phyloP scores from a whole-genome alignment of 2,888 invertebrate species.

The Graphium colonna region DNA sequence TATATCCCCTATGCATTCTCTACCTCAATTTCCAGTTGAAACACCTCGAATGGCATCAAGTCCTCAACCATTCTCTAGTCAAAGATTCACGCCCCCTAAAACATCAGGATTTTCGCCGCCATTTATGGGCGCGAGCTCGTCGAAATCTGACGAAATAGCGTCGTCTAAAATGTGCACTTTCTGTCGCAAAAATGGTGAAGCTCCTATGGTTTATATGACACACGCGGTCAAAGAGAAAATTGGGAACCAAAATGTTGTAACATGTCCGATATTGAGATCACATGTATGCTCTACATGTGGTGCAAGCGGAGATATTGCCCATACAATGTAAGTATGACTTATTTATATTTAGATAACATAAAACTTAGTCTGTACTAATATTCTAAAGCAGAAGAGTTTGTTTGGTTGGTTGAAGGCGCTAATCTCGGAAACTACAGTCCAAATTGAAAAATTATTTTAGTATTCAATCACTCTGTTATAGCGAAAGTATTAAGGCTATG shows the following conservation, averaged over 20 bases:
- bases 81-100: not conserved
- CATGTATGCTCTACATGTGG: conserved; percentile 61
- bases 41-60: too few relatives aligned
- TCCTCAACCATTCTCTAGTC: not conserved
- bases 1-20: not conserved
- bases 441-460: too few relatives aligned
- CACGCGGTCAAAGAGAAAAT: conserved; percentile 56
- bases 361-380: not conserved
- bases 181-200: conserved; percentile 69
- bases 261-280: conserved; percentile 62
- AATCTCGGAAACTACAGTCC: too few relatives aligned
- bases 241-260: conserved; percentile 50
- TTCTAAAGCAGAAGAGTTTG: too few relatives aligned
- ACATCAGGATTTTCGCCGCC: conserved; percentile 5
- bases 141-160: conserved; percentile 24
- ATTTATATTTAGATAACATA: not conserved
- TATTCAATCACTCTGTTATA: too few relatives aligned
- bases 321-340: conserved; percentile 63
- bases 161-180: conserved; percentile 55
- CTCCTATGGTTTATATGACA: conserved; percentile 56
- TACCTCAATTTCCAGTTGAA: too few relatives aligned
- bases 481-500: too few relatives aligned
- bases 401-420: too few relatives aligned
- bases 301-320: conserved; percentile 61
- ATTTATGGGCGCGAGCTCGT: conserved; percentile 21